Conservation (phyloP, 1,140 invertebrate species). For the Homalodisca vitripennis region DNA sequence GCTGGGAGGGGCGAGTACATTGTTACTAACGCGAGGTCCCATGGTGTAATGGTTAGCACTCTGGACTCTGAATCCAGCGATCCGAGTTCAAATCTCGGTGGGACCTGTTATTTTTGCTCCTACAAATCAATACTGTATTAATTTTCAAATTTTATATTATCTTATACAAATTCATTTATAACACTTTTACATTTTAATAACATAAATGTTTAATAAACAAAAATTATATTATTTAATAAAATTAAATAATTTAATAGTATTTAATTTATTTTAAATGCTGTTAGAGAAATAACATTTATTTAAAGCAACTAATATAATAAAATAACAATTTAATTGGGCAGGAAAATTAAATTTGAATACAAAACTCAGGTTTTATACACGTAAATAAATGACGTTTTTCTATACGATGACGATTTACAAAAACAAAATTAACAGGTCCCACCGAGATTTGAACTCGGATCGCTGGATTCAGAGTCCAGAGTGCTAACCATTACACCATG, state of each 20-base stretch:
- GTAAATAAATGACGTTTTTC: too few relatives aligned
- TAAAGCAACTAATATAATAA: too few relatives aligned
- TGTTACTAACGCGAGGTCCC: conserved; percentile 48
- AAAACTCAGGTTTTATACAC: too few relatives aligned
- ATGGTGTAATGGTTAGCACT: conserved; percentile 68
- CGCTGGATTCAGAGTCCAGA: conserved; percentile 68
- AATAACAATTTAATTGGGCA: too few relatives aligned
- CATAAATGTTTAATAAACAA: not conserved
- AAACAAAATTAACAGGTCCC: too few relatives aligned
- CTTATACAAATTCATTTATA: not conserved
- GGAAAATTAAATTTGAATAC: too few relatives aligned
- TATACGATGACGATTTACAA: too few relatives aligned
- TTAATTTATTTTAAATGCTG: too few relatives aligned
- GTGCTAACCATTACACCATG: conserved; percentile 67
- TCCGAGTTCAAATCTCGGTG: conserved; percentile 62
- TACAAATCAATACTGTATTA: not conserved
- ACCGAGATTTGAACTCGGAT: conserved; percentile 63
- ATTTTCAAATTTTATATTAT: not conserved
- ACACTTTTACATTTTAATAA: not conserved
- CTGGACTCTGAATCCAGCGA: conserved; percentile 68
- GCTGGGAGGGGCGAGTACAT: too few relatives aligned
- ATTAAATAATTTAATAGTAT: too few relatives aligned
- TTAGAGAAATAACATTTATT: too few relatives aligned
- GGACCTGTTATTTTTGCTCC: conserved; percentile 43
- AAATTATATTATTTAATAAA: too few relatives aligned